These are phyloP conservation scores for Oscheius sp. DNA, from an alignment of 2,888 invertebrate genomes.

Conservation along the genomic window DNA sequence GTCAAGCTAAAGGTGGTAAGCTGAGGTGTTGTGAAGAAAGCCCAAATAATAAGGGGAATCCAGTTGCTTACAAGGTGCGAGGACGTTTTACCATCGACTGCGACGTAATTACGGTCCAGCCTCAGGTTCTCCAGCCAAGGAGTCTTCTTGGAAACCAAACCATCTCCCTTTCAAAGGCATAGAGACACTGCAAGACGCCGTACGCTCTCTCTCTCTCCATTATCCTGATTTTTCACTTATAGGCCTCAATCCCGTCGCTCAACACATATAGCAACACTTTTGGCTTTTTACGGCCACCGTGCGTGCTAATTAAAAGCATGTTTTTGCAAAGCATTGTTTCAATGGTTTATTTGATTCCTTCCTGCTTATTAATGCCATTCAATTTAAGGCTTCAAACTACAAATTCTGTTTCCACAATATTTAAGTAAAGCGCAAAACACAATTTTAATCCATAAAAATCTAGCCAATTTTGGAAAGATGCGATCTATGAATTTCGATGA, in stretches of 20 bases:
- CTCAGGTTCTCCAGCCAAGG: slow-evolving; percentile 15
- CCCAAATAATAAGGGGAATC: slow-evolving; percentile 25
- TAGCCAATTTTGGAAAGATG: no score
- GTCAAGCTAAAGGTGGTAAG: not conserved
- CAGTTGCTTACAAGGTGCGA: slow-evolving; percentile 31
- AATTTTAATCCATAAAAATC: no score
- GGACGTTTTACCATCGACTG: slow-evolving; percentile 26
- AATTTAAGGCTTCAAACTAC: no score
- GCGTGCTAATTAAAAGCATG: slow-evolving; percentile 4
- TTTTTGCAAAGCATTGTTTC: slow-evolving; percentile 9
- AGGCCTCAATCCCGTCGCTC: not conserved
- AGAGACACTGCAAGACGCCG: no score
- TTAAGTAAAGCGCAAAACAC: not conserved
- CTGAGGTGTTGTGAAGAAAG: slow-evolving; percentile 10
- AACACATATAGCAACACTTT: not conserved
- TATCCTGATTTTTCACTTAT: slow-evolving; percentile 17
- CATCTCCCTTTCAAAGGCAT: slow-evolving; percentile 10
- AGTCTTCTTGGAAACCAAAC: slow-evolving; percentile 11
- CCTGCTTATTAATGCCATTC: no score
- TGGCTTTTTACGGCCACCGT: slow-evolving; percentile 19
- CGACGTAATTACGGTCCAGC: slow-evolving; percentile 10
- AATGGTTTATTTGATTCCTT: not conserved
- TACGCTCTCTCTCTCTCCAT: slow-evolving; percentile 5
- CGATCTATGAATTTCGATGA: no score
- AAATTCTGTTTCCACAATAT: not conserved